These are phyloP conservation scores for Coreoperca whiteheadi DNA, from an alignment of 2,113 vertebrate species.

Conservation along the genomic window DNA sequence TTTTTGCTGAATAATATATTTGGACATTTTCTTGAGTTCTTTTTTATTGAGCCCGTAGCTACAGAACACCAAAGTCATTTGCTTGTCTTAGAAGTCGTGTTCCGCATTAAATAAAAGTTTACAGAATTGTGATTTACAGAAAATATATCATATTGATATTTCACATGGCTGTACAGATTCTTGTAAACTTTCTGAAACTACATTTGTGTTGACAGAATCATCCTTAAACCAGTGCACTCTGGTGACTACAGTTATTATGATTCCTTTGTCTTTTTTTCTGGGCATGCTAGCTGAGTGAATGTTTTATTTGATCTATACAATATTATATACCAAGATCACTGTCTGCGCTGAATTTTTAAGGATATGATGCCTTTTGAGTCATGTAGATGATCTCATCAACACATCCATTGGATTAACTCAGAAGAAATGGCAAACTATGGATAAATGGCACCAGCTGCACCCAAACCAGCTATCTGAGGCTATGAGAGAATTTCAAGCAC, in stretches of 20 bases:
- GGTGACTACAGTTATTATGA: conserved; percentile 50
- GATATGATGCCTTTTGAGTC: conserved; percentile 34
- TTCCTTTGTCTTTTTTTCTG: conserved; percentile 43
- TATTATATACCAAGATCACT: conserved; percentile 33
- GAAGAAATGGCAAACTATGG: background rate
- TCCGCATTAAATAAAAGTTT: conserved; percentile 76
- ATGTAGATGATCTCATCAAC: conserved; percentile 2
- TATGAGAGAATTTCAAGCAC: background rate
- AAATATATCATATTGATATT: conserved; percentile 90
- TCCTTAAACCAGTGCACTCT: conserved; percentile 54
- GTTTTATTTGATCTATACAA: conserved; percentile 58
- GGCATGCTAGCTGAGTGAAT: conserved; percentile 69
- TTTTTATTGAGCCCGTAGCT: conserved; percentile 71
- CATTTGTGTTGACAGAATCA: conserved; percentile 68
- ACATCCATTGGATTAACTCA: background rate
- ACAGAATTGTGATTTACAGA: conserved; percentile 79
- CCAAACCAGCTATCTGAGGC: conserved; percentile 23
- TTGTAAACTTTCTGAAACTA: conserved; percentile 70
- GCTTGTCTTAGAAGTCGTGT: conserved; percentile 78
- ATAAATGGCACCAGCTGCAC: conserved; percentile 1
- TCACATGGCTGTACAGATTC: conserved; percentile 79
- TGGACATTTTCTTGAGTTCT: conserved; percentile 48
- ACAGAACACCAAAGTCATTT: conserved; percentile 84
- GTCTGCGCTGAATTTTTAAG: conserved; percentile 46
- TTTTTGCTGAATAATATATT: conserved; percentile 56